Conservation (phyloP, 1,140 invertebrate genomes). For the Lepidurus couesii region DNA sequence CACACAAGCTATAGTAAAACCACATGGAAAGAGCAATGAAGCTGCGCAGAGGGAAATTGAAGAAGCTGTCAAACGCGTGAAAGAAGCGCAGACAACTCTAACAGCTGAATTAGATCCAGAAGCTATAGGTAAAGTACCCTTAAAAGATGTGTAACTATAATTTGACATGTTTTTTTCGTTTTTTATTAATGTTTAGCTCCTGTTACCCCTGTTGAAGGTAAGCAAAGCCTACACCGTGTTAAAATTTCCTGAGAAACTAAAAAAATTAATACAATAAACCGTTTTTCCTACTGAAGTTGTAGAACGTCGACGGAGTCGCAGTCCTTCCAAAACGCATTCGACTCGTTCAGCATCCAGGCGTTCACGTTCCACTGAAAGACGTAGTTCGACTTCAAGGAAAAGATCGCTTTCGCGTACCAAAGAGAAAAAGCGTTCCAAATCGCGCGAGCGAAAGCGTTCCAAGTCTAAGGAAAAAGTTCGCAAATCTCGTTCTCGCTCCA, state of each 20-base stretch:
- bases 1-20: constrained; percentile 78
- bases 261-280: no score
- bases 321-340: constrained; percentile 7
- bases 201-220: constrained; percentile 3
- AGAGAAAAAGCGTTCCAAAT: constrained; percentile 47
- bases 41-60: constrained; percentile 91
- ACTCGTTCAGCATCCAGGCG: constrained; percentile 25
- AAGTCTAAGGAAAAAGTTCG: constrained; percentile 42
- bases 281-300: no score
- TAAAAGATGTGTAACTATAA: background rate
- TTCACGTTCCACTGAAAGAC: constrained; percentile 8
- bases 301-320: background rate
- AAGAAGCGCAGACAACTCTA: constrained; percentile 89
- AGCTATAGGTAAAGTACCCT: constrained; percentile 13
- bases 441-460: constrained; percentile 52
- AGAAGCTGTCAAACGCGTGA: constrained; percentile 92
- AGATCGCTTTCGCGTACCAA: constrained; percentile 70
- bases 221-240: background rate
- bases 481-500: constrained; percentile 46
- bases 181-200: background rate
- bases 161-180: background rate
- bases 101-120: constrained; percentile 82
- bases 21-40: constrained; percentile 85
- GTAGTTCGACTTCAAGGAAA: constrained; percentile 63
- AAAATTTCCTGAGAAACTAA: no score